Conservation (phyloP, 2,113 vertebrate genomes). For the Psettodes erumei region DNA sequence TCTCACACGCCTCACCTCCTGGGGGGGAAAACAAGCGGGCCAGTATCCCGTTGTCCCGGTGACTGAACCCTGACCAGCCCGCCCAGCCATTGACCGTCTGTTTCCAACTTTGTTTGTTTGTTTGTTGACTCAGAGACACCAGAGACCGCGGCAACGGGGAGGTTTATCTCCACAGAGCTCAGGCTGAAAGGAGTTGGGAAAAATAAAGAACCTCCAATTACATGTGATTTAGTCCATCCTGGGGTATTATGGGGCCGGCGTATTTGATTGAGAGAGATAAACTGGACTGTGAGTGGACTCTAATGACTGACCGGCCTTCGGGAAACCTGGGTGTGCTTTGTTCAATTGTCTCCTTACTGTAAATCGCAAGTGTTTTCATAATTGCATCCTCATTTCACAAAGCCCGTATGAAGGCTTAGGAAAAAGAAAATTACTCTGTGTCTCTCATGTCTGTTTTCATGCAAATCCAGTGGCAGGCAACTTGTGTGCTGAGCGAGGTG, state of each 20-base stretch:
- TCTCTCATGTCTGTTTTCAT: constrained; percentile 3
- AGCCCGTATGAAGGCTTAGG: background rate
- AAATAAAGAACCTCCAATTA: constrained; percentile 74
- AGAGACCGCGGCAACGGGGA: constrained; percentile 51
- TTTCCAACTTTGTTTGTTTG: constrained; percentile 77
- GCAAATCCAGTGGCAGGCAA: background rate
- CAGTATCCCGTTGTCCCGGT: constrained; percentile 65
- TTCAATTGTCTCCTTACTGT: constrained; percentile 62
- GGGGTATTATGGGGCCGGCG: constrained; percentile 64
- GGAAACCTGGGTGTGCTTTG: constrained; percentile 65
- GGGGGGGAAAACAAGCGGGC: constrained; percentile 68
- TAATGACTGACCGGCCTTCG: constrained; percentile 67
- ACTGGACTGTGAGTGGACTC: constrained; percentile 58
- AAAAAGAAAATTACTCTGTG: background rate
- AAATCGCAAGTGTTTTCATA: constrained; percentile 43
- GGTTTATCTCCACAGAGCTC: constrained; percentile 68
- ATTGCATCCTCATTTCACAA: constrained; percentile 37
- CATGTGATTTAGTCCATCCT: constrained; percentile 72
- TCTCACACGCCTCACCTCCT: constrained; percentile 58
- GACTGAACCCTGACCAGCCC: constrained; percentile 73
- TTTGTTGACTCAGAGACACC: constrained; percentile 73
- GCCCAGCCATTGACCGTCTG: constrained; percentile 66
- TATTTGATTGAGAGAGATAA: constrained; percentile 78
- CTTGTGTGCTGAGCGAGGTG: background rate
- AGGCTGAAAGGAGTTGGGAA: constrained; percentile 51